Evolutionary conservation across 2,113 vertebrate species (phyloP).

Genomic region (Sylvietta virens): DNA sequence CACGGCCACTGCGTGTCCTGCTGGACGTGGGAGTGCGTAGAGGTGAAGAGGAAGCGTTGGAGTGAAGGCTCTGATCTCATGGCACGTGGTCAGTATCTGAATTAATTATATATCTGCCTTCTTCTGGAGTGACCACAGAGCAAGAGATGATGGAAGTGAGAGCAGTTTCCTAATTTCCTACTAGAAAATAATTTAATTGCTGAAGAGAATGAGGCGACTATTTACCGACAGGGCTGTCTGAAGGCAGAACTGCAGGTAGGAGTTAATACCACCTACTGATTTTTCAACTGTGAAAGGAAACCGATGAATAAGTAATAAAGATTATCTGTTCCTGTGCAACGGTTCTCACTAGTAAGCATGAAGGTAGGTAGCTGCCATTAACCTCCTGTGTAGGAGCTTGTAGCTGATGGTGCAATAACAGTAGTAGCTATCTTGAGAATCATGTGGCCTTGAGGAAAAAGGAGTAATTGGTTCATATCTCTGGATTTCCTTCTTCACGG

Average conservation of each 20-base stretch:
- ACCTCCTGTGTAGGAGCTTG: not conserved
- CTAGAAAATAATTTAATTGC: not conserved
- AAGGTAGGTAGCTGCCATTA: not conserved
- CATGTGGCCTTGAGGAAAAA: not conserved
- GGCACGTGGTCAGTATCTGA: not conserved
- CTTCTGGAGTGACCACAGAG: not conserved
- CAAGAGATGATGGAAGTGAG: not conserved
- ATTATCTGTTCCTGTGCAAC: not conserved
- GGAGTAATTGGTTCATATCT: not conserved
- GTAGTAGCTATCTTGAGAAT: not conserved
- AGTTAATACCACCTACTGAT: not conserved
- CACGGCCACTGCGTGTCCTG: fast-evolving
- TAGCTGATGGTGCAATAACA: not conserved
- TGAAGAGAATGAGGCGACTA: not conserved
- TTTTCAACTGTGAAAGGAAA: not conserved
- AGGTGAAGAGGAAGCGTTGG: not conserved
- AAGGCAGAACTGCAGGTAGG: not conserved
- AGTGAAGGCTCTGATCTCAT: not conserved
- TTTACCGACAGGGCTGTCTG: not conserved
- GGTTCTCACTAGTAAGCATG: fast-evolving
- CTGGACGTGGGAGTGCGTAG: too few relatives aligned
- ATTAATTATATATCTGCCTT: not conserved
- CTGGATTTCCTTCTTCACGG: not conserved
- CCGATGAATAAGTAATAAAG: not conserved
- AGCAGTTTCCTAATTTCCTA: not conserved